phyloP scores from a whole-genome alignment of 2,797 vertebrate species.

The Okamejei kenojei region DNA sequence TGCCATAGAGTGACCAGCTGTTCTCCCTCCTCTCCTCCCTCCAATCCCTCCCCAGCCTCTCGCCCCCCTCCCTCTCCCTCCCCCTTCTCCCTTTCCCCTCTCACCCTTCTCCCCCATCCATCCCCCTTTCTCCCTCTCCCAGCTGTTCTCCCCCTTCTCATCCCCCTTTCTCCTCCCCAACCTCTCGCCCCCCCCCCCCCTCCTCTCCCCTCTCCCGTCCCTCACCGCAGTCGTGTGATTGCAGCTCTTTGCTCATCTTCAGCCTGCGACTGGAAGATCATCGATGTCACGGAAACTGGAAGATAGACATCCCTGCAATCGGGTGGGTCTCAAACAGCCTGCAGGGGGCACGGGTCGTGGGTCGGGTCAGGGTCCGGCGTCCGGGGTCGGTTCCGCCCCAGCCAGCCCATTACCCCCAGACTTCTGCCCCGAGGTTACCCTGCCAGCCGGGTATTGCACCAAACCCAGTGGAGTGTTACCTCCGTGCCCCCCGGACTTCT shows the following conservation, averaged over 20 bases:
- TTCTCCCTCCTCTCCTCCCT: constrained; percentile 36
- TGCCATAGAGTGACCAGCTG: too few species aligned
- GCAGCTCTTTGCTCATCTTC: constrained; percentile 45
- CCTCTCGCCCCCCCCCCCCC: constrained; percentile 43
- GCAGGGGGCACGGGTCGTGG: neutral
- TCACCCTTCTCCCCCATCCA: too few species aligned
- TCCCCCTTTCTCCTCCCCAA: constrained; percentile 48
- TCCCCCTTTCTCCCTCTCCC: too few species aligned
- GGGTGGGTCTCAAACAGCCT: constrained; percentile 49
- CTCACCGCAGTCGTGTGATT: constrained; percentile 46
- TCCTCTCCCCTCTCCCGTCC: too few species aligned
- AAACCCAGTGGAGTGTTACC: too few species aligned
- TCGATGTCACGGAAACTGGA: constrained; percentile 48
- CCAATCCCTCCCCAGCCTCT: neutral
- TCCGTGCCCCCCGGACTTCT: too few species aligned
- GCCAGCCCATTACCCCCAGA: too few species aligned
- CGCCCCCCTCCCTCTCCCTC: constrained; percentile 45
- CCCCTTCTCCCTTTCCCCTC: neutral
- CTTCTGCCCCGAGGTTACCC: too few species aligned
- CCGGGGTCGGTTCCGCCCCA: too few species aligned
- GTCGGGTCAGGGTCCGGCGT: neutral
- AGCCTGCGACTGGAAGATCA: constrained; percentile 45
- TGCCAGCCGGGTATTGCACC: too few species aligned
- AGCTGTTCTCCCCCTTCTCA: rapidly evolving
- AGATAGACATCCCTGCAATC: constrained; percentile 49